Evolutionary conservation across 2,888 invertebrate species (phyloP), one percentile per base, ranked within the genome.

Genomic region (Chloroclystis v-ata): DNA sequence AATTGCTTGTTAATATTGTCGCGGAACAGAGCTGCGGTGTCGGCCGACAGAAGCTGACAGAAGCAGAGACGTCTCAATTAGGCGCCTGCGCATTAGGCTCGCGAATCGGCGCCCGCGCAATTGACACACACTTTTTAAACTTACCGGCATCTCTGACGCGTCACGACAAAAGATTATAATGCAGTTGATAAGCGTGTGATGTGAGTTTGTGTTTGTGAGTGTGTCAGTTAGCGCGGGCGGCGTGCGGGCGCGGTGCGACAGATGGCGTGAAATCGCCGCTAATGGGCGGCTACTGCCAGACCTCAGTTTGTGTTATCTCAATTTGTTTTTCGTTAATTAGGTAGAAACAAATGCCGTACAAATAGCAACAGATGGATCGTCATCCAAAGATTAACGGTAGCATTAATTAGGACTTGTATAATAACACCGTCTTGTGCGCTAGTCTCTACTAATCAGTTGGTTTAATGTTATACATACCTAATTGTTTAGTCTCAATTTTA

Each of bases 181-280:
- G 26, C 26, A 26, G 24, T 3, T 28, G 39, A 20, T 12, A 20
- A 13, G 32, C 9, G 16, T 9, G 1, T 2, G 16, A 16, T n/a
- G 3, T 33, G 14, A n/a, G 6, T 14, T 33, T 9, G 14, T 14
- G 16, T 16, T 2, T 20, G 3, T n/a, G 8, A n/a, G n/a, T n/a
- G 9, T 14, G n/a, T 12, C 11, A 20, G 4, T 4, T 40, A 2
- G 28, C 14, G 5, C 13, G 1, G 16, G 12, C 12, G 28, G 28
- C 11, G 28, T 11, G 28, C 16, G 14, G 25, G 12, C 7, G 11
- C 10, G 9, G 10, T 30, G 52, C 65, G 61, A 65, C 74, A 73
- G 72, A 66, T 74, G 73, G 60, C 65, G 69, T 68, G 63, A 70
- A 72, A 71, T 72, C 63, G 61, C 46, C 56, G 49, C 42, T 61